Conservation (phyloP, 2,113 vertebrate genomes). For the Labrus mixtus region DNA sequence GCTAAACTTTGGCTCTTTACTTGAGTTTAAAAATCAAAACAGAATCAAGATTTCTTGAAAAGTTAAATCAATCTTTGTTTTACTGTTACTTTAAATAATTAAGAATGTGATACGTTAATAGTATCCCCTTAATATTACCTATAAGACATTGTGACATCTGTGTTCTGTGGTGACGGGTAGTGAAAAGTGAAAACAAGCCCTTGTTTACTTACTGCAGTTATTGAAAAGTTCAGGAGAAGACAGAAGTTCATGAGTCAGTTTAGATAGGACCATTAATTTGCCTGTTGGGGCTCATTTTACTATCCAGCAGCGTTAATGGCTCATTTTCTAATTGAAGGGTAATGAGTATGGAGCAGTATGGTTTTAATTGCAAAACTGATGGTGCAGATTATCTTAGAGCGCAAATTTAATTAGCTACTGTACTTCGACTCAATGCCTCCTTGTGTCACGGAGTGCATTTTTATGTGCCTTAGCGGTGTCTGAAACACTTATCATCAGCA, state of each 20-base stretch:
- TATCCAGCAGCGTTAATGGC: constrained; percentile 51
- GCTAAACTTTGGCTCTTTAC: too few relatives aligned
- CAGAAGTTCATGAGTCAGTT: constrained; percentile 42
- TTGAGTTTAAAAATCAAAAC: too few relatives aligned
- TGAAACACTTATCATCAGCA: neutral
- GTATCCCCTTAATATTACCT: too few relatives aligned
- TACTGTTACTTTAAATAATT: too few relatives aligned
- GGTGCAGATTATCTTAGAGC: constrained; percentile 40
- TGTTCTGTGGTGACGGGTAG: neutral
- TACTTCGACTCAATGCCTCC: constrained; percentile 36
- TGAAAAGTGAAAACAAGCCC: neutral
- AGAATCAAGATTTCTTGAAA: too few relatives aligned
- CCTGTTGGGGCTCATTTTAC: constrained; percentile 38
- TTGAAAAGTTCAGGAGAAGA: neutral
- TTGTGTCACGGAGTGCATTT: constrained; percentile 17
- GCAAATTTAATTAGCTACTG: constrained; percentile 60
- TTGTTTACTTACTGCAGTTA: neutral
- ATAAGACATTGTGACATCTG: neutral
- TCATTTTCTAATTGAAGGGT: constrained; percentile 63
- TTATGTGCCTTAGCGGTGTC: constrained; percentile 13
- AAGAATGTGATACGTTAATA: too few relatives aligned
- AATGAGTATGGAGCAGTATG: constrained; percentile 58
- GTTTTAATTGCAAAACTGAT: constrained; percentile 54
- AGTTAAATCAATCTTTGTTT: too few relatives aligned
- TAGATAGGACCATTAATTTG: constrained; percentile 57